Base-by-base conservation (phyloP, 2,797 vertebrate species). In the Coracias cyanogaster region DNA sequence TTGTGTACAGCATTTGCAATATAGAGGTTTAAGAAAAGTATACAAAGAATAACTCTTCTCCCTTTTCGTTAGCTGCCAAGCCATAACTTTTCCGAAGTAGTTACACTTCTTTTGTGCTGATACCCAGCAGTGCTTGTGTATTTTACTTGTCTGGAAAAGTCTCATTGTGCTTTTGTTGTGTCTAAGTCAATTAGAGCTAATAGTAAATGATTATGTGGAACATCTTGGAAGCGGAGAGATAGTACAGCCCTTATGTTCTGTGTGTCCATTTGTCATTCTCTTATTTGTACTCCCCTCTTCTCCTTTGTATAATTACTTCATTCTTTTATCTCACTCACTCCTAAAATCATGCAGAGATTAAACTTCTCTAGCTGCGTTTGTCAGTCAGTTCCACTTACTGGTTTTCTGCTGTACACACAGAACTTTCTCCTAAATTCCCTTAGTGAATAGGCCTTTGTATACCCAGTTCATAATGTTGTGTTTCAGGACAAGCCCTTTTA, bases 1-100 rank as follows among this genome's bases (percentile, higher is more conserved):
- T 41, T 90, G 73, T 73, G 18, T 35, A 31, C 66, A 24, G 60
- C 74, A 37, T 64, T 90, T 65, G n/a, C 19, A 16, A 26, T 54
- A 11, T 7, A 35, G 35, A 58, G 21, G 43, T 39, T 52, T 80
- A 55, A 73, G 60, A 35, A 82, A 89, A 86, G 28, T 54, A 45
- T 55, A 45, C 41, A 37, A 54, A 71, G 43, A 91, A 29, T 29
- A 83, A 49, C 25, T 84, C 24, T 57, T 5, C 17, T 77, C 28
- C 20, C 77, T 82, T 93, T 94, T 93, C 46, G 87, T 76, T 52
- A 84, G 57, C 51, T 94, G 77, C 74, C 70, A 97, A 95, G 45
- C 39, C 28, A 12, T 78, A 73, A 69, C 82, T 94, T 90, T 58
- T 20, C 55, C 67, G 43, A 91, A 71, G 66, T 54, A 62, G 60